These are phyloP conservation scores for Myrmecobius fasciatus DNA, from an alignment of 2,113 vertebrate species.

Conservation along the genomic window DNA sequence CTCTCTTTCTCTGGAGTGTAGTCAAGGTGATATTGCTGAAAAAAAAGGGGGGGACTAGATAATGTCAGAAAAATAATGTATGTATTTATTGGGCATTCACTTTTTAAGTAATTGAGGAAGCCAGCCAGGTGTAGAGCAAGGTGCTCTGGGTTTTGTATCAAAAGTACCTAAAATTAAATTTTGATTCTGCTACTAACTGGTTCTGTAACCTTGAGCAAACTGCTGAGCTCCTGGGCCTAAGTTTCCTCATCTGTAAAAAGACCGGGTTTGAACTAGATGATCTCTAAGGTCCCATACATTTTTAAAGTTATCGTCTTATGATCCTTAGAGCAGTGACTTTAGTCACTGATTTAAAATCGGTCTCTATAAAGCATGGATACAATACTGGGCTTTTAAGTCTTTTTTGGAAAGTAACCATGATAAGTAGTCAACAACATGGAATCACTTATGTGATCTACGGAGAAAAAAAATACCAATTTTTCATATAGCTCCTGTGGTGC, in stretches of 20 bases:
- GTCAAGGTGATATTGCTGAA: background rate
- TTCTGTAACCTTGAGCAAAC: background rate
- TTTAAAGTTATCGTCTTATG: background rate
- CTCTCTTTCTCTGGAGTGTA: constrained; percentile 4
- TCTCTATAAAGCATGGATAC: constrained; percentile 25
- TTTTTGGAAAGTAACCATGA: background rate
- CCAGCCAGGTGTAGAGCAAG: background rate
- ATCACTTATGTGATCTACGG: constrained; percentile 1
- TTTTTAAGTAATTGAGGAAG: constrained; percentile 2
- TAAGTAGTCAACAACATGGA: background rate
- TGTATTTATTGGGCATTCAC: background rate
- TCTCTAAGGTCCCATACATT: background rate
- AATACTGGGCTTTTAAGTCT: background rate
- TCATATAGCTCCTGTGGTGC: background rate
- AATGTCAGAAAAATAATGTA: background rate
- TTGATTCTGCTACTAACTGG: background rate
- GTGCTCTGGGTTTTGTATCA: background rate
- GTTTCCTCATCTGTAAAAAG: background rate
- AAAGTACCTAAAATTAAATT: background rate
- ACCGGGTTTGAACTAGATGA: background rate
- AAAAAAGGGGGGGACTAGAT: background rate
- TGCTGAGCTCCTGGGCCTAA: background rate
- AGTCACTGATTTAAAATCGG: constrained; percentile 41
- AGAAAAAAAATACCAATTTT: background rate
- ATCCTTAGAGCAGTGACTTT: background rate